A percentile compares a stretch with the other conserved stretches of the same genome.
phyloP scores from a whole-genome alignment of 2,888 invertebrate genomes.

The Drosophila koepferae region DNA sequence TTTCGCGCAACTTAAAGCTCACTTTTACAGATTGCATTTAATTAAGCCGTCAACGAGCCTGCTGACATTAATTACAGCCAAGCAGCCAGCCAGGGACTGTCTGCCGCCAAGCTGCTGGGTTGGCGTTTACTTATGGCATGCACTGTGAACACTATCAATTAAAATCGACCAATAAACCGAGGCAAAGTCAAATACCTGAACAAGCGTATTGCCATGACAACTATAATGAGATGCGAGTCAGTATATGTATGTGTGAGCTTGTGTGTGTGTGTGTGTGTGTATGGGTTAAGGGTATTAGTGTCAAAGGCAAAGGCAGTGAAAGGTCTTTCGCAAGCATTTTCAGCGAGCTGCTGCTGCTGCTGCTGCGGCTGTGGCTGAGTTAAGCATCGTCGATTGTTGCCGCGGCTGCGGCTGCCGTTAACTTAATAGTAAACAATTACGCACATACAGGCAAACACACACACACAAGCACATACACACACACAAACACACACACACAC shows the following conservation, averaged over 20 bases:
- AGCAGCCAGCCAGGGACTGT: slow-evolving; percentile 2
- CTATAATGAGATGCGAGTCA: slow-evolving; percentile 46
- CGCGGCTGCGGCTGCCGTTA: slow-evolving; percentile 71
- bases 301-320: slow-evolving; percentile 60
- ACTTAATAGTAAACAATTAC: slow-evolving; percentile 79
- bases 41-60: slow-evolving; percentile 62
- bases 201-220: slow-evolving; percentile 23
- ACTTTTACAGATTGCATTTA: slow-evolving; percentile 37
- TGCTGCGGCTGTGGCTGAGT: slow-evolving; percentile 44
- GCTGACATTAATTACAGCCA: slow-evolving; percentile 62
- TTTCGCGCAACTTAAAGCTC: slow-evolving; percentile 11
- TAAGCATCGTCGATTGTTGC: slow-evolving; percentile 65
- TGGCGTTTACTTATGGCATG: slow-evolving; percentile 15
- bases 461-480: slow-evolving; percentile 11
- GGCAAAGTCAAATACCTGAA: slow-evolving; percentile 41
- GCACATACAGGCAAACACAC: slow-evolving; percentile 21
- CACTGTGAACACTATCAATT: slow-evolving; percentile 60
- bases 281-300: slow-evolving; percentile 58
- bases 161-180: slow-evolving; percentile 60
- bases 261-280: slow-evolving; percentile 3
- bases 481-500: slow-evolving; percentile 13
- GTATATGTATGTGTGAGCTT: neutral
- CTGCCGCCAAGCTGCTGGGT: neutral
- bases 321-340: slow-evolving; percentile 45
- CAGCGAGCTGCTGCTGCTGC: slow-evolving; percentile 33